Conservation (phyloP, 2,113 vertebrate genomes). For the Atractosteus spatula region DNA sequence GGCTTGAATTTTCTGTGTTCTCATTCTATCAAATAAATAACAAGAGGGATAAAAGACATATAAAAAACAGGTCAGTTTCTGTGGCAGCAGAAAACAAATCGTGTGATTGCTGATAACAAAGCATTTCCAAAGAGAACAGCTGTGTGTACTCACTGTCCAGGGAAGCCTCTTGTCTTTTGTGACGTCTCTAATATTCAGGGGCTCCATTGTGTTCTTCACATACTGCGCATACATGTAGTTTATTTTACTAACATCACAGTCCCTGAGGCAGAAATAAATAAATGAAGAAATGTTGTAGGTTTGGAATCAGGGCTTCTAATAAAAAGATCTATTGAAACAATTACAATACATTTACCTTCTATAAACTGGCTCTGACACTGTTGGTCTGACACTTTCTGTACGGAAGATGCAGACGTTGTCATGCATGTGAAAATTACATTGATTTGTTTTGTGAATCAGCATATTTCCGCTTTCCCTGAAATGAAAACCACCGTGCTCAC, state of each 20-base stretch:
- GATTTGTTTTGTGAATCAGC: not conserved
- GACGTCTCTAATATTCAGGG: conserved; percentile 86
- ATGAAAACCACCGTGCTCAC: conserved; percentile 2
- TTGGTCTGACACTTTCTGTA: not conserved
- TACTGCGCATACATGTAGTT: conserved; percentile 98
- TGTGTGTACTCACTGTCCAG: conserved; percentile 79
- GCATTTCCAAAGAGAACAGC: not conserved
- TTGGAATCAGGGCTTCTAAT: no score
- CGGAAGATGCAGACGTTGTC: not conserved
- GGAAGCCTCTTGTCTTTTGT: conserved; percentile 84
- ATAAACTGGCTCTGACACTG: not conserved
- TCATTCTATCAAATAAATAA: conserved; percentile 75
- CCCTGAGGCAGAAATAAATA: conserved; percentile 60
- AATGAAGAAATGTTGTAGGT: no score
- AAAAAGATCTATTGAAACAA: no score
- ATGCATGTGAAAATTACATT: not conserved
- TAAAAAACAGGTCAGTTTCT: not conserved
- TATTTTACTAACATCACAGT: conserved; percentile 77
- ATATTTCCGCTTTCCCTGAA: not conserved
- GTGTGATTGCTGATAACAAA: not conserved
- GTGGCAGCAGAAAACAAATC: not conserved
- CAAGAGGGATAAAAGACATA: conserved; percentile 18
- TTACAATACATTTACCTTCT: not conserved
- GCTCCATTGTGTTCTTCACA: conserved; percentile 87
- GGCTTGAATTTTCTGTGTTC: conserved; percentile 62